Evolutionary conservation across 1,140 invertebrate species (phyloP).

Genomic region (Watersipora subatra): DNA sequence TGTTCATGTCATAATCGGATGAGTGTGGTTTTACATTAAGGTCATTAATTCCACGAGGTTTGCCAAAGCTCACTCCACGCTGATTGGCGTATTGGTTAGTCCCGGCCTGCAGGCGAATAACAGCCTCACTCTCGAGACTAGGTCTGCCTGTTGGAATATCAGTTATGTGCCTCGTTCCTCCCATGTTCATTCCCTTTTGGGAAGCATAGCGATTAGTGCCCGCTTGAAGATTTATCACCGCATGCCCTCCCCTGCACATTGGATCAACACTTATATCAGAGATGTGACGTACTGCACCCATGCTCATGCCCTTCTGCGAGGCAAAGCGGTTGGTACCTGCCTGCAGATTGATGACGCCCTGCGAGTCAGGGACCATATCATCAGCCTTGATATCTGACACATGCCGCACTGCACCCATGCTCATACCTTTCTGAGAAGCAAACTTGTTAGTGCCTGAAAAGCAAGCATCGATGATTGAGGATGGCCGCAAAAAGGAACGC

Average conservation of each 20-base stretch:
- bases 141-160: conserved; percentile 7
- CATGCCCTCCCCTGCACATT: conserved; percentile 47
- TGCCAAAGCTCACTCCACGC: conserved; percentile 60
- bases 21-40: background rate
- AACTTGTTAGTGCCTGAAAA: conserved; percentile 70
- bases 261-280: conserved; percentile 28
- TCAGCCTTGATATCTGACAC: conserved; percentile 34
- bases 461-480: no score
- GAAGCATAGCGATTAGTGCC: conserved; percentile 66
- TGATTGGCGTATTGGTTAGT: conserved; percentile 57
- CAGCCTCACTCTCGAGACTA: conserved; percentile 48
- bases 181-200: conserved; percentile 25
- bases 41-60: conserved; percentile 25
- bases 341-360: conserved; percentile 77
- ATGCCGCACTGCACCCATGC: conserved; percentile 28
- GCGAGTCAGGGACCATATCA: conserved; percentile 44
- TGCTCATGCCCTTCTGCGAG: conserved; percentile 81
- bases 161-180: conserved; percentile 7
- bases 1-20: background rate
- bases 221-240: conserved; percentile 75
- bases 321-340: conserved; percentile 83
- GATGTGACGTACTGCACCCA: conserved; percentile 85
- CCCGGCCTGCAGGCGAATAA: conserved; percentile 80
- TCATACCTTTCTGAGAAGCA: conserved; percentile 34
- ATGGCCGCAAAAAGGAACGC: no score